These are phyloP conservation scores for Gymnoscopelus braueri DNA, from an alignment of 2,797 vertebrate genomes.

Conservation along the genomic window DNA sequence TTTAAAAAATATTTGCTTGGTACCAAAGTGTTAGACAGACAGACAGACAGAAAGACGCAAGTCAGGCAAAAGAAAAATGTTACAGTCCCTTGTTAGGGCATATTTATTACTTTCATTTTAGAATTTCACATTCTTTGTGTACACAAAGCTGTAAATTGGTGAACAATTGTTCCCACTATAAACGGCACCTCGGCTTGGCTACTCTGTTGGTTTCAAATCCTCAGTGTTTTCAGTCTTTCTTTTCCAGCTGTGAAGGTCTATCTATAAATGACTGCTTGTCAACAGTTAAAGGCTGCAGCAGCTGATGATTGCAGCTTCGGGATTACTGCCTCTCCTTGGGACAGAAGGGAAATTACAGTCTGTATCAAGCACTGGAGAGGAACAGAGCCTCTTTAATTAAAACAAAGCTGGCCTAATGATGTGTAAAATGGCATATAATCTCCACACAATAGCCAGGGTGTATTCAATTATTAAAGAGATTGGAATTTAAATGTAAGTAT, in stretches of 20 bases:
- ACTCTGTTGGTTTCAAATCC: constrained; percentile 59
- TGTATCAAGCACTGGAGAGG: constrained; percentile 86
- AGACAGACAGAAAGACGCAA: no score
- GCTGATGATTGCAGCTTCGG: constrained; percentile 87
- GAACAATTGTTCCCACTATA: no score
- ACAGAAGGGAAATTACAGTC: constrained; percentile 85
- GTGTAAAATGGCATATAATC: constrained; percentile 93
- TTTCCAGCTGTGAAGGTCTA: constrained; percentile 77
- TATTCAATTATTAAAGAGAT: constrained; percentile 69
- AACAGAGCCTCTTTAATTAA: constrained; percentile 92
- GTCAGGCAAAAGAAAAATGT: no score
- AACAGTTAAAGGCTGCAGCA: constrained; percentile 87
- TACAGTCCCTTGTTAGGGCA: no score
- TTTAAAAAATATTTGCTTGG: no score
- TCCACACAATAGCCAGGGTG: constrained; percentile 80
- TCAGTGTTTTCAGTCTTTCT: constrained; percentile 57
- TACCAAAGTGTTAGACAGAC: no score
- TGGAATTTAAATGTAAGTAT: constrained; percentile 61
- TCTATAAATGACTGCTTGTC: constrained; percentile 88
- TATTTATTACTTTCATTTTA: no score
- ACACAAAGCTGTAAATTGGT: no score
- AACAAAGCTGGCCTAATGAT: constrained; percentile 89
- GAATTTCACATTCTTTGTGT: no score
- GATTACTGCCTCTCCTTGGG: constrained; percentile 85
- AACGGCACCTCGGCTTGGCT: constrained; percentile 25